Evolutionary conservation across 2,113 vertebrate genomes (phyloP).

Genomic region (Cavia porcellus): DNA sequence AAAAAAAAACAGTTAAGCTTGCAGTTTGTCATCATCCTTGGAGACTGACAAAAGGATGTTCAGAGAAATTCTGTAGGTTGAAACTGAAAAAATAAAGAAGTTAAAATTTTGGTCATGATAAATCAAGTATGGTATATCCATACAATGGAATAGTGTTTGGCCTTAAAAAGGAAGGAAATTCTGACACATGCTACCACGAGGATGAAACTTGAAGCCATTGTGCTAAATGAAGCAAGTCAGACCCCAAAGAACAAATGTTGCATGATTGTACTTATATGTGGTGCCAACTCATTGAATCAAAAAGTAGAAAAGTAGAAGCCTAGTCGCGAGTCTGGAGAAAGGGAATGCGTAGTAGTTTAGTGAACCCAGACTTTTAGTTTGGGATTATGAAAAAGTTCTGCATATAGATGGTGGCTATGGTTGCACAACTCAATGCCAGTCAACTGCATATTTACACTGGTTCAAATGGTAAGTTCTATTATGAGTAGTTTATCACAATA

Average conservation of each 20-base stretch:
- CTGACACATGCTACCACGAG: background rate
- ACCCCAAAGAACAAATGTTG: background rate
- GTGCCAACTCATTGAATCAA: background rate
- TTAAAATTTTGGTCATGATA: conserved; percentile 35
- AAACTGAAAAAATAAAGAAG: conserved; percentile 49
- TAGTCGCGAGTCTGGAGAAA: background rate
- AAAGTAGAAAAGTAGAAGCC: too few relatives aligned
- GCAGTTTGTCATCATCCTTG: background rate
- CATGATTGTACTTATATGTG: background rate
- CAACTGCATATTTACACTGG: background rate
- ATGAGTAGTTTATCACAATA: background rate
- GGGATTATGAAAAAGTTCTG: background rate
- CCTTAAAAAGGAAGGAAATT: conserved; percentile 30
- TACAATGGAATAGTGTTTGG: background rate
- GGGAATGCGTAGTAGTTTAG: background rate
- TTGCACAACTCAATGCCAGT: background rate
- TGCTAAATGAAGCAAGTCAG: background rate
- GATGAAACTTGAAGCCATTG: conserved; percentile 35
- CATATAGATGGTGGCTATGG: background rate
- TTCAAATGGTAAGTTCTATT: background rate
- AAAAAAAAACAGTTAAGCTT: conserved; percentile 25
- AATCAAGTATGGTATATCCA: background rate
- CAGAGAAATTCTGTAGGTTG: conserved; percentile 30
- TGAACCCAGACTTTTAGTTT: background rate
- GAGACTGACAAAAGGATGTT: background rate